Evolutionary conservation across 1,140 invertebrate genomes (phyloP), one percentile per base, ranked within the genome.

Genomic region (Amyelois transitella): DNA sequence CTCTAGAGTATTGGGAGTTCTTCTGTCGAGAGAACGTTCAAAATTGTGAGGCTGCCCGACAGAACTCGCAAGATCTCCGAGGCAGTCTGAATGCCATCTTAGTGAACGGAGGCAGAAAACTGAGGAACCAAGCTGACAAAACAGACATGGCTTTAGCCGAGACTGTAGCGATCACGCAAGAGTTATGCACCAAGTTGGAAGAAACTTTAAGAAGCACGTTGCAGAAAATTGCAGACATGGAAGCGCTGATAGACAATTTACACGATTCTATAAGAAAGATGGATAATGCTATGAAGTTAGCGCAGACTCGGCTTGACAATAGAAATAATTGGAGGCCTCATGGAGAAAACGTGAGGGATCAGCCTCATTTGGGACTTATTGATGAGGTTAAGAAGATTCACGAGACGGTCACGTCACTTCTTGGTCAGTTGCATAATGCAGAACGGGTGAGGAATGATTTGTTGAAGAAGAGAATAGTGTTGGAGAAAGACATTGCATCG

Each of bases 241-340:
- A 96, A 75, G 88, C 81, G 20, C 78, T 94, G 6, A 93, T 94
- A 20, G 88, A 89, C 10, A 77, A 91, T 55, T 77, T 95, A 14
- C 89, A 91, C 53, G 82, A 81, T 21, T 90, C 91, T 0, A 89
- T 94, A 1, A 88, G 89, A 55, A 91, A 91, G 66, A 90, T 94
- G 71, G 93, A 95, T 66, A 85, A 90, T 6, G 91, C 92, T 2
- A 92, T 94, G 91, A 95, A 95, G 76, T 90, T 94, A 19, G 94
- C 93, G 14, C 94, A 96, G 81, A 95, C 94, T 0, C 90, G 94
- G 61, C 86, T 96, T 51, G 90, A 94, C 67, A 93, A 94, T 66
- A 89, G 94, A 57, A 89, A 91, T 32, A 81, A 87, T 32, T 89
- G 89, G 52, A 85, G 92, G 24, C 92, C 92, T 14, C 88, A 92